Evolutionary conservation across 2,113 vertebrate genomes (phyloP).

Genomic region (Puntigrus tetrazona): DNA sequence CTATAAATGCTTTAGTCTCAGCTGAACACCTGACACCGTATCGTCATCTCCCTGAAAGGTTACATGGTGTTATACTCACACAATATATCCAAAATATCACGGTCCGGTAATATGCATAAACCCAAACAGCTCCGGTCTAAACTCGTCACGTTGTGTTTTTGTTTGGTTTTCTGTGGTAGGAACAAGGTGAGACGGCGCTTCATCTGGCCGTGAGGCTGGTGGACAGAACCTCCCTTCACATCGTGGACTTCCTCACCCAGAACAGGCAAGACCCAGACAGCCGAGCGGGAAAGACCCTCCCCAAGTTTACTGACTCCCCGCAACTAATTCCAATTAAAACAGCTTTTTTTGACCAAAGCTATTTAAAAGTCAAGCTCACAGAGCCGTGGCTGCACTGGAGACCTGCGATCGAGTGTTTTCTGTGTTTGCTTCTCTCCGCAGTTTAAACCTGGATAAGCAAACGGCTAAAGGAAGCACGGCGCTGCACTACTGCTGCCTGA

Average conservation of each 20-base stretch:
- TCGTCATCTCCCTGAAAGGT: background rate
- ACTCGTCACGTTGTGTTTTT: background rate
- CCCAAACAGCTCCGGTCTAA: background rate
- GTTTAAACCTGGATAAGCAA: slow-evolving; percentile 95
- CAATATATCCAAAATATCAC: background rate
- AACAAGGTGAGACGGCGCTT: slow-evolving; percentile 93
- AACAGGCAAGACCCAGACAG: slow-evolving; percentile 82
- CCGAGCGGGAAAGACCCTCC: background rate
- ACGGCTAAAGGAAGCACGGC: slow-evolving; percentile 95
- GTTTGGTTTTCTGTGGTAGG: slow-evolving; percentile 70
- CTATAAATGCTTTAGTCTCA: background rate
- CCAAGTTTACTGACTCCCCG: background rate
- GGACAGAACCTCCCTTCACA: slow-evolving; percentile 95
- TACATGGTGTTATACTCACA: background rate
- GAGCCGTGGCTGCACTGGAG: background rate
- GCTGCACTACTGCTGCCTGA: slow-evolving; percentile 97
- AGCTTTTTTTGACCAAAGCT: background rate
- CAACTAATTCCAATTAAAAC: background rate
- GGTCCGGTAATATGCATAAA: background rate
- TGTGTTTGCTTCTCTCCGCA: slow-evolving; percentile 57
- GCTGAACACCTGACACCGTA: background rate
- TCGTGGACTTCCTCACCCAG: slow-evolving; percentile 95
- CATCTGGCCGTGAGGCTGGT: slow-evolving; percentile 95
- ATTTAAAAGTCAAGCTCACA: slow-evolving; percentile 7
- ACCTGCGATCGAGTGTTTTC: background rate